phyloP scores from a whole-genome alignment of 2,113 vertebrate species.

The Psittacula cyanocephala region DNA sequence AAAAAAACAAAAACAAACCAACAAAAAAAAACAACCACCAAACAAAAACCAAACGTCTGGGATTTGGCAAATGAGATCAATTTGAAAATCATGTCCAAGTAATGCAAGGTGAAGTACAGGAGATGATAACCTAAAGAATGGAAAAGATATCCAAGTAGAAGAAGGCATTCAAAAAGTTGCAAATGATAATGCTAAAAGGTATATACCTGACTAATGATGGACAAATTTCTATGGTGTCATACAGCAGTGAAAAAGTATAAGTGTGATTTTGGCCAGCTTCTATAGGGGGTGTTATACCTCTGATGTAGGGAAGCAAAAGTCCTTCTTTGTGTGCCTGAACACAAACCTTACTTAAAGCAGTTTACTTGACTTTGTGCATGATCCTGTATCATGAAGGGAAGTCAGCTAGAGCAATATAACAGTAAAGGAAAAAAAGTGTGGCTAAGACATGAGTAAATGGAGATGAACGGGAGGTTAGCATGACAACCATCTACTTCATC shows the following conservation, averaged over 20 bases:
- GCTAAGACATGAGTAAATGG: background rate
- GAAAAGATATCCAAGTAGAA: background rate
- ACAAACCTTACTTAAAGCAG: background rate
- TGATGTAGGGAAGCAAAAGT: background rate
- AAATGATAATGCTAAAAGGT: background rate
- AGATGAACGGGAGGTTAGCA: background rate
- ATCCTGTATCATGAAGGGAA: background rate
- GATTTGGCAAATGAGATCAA: background rate
- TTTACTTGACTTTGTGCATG: background rate
- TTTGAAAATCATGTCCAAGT: background rate
- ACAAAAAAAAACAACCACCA: too few species aligned
- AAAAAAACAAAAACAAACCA: background rate
- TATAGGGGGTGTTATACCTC: background rate
- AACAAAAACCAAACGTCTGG: background rate
- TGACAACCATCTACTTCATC: background rate
- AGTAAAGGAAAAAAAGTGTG: background rate
- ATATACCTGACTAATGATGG: background rate
- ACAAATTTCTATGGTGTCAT: background rate
- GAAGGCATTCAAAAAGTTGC: background rate
- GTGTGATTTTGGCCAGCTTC: background rate
- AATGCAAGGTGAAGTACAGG: background rate
- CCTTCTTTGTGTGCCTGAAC: background rate
- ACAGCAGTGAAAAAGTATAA: background rate
- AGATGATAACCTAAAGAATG: background rate
- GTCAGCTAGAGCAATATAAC: background rate